Conservation (phyloP, 2,888 invertebrate genomes). For the Antheraea yamamai region DNA sequence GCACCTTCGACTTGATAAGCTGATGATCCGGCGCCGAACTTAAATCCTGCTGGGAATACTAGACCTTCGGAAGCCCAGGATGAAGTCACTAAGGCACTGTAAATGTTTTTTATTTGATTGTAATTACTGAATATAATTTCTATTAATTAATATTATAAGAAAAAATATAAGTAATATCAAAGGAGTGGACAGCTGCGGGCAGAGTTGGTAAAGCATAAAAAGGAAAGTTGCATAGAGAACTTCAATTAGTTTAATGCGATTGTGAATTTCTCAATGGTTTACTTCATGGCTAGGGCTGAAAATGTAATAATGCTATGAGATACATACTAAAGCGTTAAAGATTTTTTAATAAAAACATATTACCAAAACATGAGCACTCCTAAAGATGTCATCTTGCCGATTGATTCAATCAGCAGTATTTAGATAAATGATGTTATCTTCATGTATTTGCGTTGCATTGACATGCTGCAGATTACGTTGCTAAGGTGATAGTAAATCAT, state of each 20-base stretch:
- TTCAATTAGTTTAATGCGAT: too few relatives aligned
- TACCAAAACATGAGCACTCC: not conserved
- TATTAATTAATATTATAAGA: too few relatives aligned
- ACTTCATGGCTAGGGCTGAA: too few relatives aligned
- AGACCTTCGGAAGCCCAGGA: constrained; percentile 19
- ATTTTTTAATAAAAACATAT: not conserved
- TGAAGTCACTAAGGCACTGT: not conserved
- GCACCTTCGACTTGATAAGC: constrained; percentile 61
- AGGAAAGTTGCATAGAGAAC: too few relatives aligned
- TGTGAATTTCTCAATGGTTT: too few relatives aligned
- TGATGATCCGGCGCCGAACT: constrained; percentile 54
- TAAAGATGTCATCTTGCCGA: not conserved
- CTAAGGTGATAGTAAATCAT: too few relatives aligned
- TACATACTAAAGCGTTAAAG: not conserved
- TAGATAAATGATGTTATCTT: not conserved
- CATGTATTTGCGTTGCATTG: not conserved
- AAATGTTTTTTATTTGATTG: not conserved
- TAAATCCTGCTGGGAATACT: constrained; percentile 49
- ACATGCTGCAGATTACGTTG: not conserved
- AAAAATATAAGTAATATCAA: too few relatives aligned
- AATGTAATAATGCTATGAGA: too few relatives aligned
- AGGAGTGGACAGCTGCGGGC: too few relatives aligned
- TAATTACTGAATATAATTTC: not conserved
- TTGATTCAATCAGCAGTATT: not conserved
- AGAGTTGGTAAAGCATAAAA: too few relatives aligned